These are phyloP conservation scores for Microctonus hyperodae DNA, from an alignment of 2,888 invertebrate species.

Conservation along the genomic window DNA sequence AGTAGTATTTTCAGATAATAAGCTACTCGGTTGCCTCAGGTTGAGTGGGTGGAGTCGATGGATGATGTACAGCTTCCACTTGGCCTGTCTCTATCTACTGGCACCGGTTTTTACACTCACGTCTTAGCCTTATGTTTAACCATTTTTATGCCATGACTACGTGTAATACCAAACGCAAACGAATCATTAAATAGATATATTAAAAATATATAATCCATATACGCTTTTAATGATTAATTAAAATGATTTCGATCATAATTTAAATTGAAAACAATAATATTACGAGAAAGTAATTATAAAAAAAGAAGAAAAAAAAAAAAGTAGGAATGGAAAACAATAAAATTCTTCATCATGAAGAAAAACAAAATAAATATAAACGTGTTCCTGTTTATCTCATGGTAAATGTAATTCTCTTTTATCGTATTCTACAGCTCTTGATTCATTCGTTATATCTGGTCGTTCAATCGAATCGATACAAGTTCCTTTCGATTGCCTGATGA, in stretches of 20 bases:
- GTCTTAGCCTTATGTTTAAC: constrained; percentile 7
- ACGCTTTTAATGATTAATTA: background rate
- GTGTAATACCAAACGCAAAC: background rate
- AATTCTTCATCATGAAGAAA: too few species aligned
- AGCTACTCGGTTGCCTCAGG: constrained; percentile 35
- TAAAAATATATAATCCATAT: background rate
- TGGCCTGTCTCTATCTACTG: constrained; percentile 31
- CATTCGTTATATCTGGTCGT: constrained; percentile 16
- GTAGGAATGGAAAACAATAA: background rate
- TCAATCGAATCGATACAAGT: constrained; percentile 23
- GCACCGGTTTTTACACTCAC: constrained; percentile 25
- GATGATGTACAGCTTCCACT: constrained; percentile 40
- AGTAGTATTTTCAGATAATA: constrained; percentile 42
- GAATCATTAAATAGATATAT: background rate
- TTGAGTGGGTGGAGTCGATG: constrained; percentile 43
- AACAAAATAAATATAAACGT: constrained; percentile 5
- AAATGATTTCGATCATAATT: background rate
- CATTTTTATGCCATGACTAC: background rate
- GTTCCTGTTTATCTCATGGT: constrained; percentile 3
- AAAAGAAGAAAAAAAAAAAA: background rate
- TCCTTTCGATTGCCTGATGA: constrained; percentile 14
- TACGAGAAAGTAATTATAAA: background rate
- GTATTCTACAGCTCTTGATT: constrained; percentile 22
- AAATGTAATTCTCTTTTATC: constrained; percentile 11
- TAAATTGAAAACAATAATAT: too few species aligned